phyloP scores from a whole-genome alignment of 2,888 invertebrate genomes.

The Monopis laevigella region DNA sequence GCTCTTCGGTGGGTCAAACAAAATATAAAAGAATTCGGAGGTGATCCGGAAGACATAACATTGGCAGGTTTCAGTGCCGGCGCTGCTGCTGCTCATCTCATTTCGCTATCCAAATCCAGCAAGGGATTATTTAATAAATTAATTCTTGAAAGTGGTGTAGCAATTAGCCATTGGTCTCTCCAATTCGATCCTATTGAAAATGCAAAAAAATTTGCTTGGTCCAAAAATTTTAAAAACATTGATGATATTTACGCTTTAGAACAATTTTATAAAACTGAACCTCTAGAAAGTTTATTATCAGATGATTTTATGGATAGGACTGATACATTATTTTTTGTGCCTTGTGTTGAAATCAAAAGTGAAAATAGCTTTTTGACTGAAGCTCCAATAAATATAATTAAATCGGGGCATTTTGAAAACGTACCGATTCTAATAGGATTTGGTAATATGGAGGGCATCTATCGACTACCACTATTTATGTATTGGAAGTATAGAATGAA shows the following conservation, averaged over 20 bases:
- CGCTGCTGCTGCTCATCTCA: constrained; percentile 6
- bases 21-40: constrained; percentile 11
- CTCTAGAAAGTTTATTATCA: neutral
- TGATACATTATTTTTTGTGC: neutral
- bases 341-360: constrained; percentile 1
- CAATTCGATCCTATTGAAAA: neutral
- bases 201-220: neutral
- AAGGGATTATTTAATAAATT: constrained; percentile 2
- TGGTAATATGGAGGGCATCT: constrained; percentile 11
- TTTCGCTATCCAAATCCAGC: neutral
- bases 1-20: constrained; percentile 11
- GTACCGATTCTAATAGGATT: constrained; percentile 12
- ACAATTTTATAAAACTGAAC: neutral
- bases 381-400: constrained; percentile 2
- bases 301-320: neutral
- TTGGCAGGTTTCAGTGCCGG: constrained; percentile 10
- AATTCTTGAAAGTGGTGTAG: constrained; percentile 4
- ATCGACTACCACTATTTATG: constrained; percentile 1
- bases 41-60: constrained; percentile 9
- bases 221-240: neutral
- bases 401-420: constrained; percentile 12
- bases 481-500: constrained; percentile 11
- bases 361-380: neutral
- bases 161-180: neutral
- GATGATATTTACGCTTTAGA: neutral